A percentile compares a stretch with the other conserved stretches of the same genome.
phyloP scores from a whole-genome alignment of 2,797 vertebrate genomes.

The Poeciliopsis paucimaculata region DNA sequence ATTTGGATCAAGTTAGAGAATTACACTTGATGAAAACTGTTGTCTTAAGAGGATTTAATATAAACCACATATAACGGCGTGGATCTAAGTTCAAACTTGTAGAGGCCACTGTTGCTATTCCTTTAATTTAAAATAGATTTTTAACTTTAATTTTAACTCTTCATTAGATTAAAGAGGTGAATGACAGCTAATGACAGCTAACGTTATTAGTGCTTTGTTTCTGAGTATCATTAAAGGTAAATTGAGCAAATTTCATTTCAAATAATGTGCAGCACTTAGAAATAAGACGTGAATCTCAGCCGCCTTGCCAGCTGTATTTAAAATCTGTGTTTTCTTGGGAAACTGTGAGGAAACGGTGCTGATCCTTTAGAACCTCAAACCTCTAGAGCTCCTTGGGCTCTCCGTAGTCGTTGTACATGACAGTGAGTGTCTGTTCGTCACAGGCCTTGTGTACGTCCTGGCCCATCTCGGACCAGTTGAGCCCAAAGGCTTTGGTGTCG shows the following conservation, averaged over 20 bases:
- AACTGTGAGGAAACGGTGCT: slow-evolving; percentile 10
- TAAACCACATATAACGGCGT: background rate
- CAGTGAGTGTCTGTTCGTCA: slow-evolving; percentile 91
- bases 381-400: slow-evolving; percentile 89
- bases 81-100: background rate
- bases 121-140: background rate
- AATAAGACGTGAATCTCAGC: background rate
- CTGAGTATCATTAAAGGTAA: background rate
- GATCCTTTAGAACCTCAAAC: background rate
- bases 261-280: slow-evolving; percentile 6
- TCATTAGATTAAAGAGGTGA: background rate
- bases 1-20: background rate
- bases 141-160: background rate
- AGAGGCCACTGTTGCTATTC: background rate
- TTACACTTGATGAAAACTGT: background rate
- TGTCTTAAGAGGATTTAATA: background rate
- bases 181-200: background rate
- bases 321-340: slow-evolving; percentile 32
- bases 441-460: slow-evolving; percentile 95
- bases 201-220: slow-evolving; percentile 5
- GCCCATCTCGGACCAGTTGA: slow-evolving; percentile 92
- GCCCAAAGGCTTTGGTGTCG: slow-evolving; percentile 92
- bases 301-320: slow-evolving; percentile 3
- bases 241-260: background rate
- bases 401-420: slow-evolving; percentile 97